Conservation (phyloP, 2,113 vertebrate genomes). For the Channa maculata region DNA sequence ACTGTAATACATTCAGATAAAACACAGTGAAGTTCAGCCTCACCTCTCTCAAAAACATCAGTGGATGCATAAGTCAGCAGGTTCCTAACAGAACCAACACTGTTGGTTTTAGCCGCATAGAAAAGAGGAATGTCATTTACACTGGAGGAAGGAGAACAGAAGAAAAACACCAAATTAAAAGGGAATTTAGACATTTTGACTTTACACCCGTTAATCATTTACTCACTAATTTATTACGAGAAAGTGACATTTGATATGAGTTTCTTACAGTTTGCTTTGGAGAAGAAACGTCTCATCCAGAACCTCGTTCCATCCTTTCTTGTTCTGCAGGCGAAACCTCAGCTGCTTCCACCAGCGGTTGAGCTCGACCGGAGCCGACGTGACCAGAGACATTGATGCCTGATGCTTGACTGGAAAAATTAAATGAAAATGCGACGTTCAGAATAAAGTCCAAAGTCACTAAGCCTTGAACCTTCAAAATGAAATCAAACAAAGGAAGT, state of each 20-base stretch:
- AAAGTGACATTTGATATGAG: too few species aligned
- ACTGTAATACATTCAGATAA: background rate
- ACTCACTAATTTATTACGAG: too few species aligned
- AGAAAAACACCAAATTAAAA: background rate
- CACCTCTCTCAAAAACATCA: slow-evolving; percentile 92
- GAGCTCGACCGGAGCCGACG: slow-evolving; percentile 80
- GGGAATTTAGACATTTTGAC: too few species aligned
- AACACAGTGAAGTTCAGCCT: background rate
- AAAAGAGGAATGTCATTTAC: slow-evolving; percentile 91
- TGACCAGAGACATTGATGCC: slow-evolving; percentile 74
- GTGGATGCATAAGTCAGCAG: slow-evolving; percentile 86
- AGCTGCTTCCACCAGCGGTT: slow-evolving; percentile 84
- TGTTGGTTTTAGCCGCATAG: slow-evolving; percentile 89
- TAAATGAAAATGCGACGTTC: background rate
- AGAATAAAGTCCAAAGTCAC: too few species aligned
- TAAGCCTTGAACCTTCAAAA: too few species aligned
- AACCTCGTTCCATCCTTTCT: slow-evolving; percentile 85
- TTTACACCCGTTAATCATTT: too few species aligned
- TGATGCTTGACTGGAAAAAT: slow-evolving; percentile 21
- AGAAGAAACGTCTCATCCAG: slow-evolving; percentile 83
- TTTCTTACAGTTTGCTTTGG: slow-evolving; percentile 77
- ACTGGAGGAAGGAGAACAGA: slow-evolving; percentile 70
- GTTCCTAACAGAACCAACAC: slow-evolving; percentile 86
- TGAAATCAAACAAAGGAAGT: background rate
- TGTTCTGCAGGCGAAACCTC: slow-evolving; percentile 83